Conservation (phyloP, 2,797 vertebrate species). For the Sphenodon punctatus region DNA sequence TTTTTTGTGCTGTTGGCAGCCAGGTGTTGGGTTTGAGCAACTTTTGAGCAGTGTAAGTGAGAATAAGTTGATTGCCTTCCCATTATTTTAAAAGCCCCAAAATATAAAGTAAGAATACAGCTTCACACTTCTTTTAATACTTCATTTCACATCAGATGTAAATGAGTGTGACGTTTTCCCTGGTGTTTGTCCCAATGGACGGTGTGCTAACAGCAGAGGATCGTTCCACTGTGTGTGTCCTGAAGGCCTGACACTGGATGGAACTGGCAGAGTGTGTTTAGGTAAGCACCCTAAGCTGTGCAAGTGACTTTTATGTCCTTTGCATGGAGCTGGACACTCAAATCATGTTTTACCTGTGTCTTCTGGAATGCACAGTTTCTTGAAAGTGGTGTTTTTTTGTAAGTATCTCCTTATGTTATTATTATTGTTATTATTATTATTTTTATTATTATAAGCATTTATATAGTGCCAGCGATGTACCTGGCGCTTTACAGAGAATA, state of each 20-base stretch:
- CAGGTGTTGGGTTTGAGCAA: neutral
- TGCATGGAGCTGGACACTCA: neutral
- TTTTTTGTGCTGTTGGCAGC: too few species aligned
- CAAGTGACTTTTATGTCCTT: neutral
- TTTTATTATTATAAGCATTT: too few species aligned
- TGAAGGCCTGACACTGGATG: slow-evolving; percentile 76
- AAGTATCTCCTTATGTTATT: neutral
- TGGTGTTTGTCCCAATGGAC: slow-evolving; percentile 76
- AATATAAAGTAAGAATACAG: neutral
- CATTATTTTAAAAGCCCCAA: neutral
- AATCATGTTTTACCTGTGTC: neutral
- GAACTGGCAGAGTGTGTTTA: slow-evolving; percentile 76
- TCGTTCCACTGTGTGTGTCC: slow-evolving; percentile 80
- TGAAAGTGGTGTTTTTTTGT: fast-evolving
- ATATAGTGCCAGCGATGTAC: too few species aligned
- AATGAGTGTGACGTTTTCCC: slow-evolving; percentile 82
- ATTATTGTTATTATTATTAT: too few species aligned
- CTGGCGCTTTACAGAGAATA: too few species aligned
- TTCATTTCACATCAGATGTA: slow-evolving; percentile 66
- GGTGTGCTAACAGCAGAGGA: slow-evolving; percentile 77
- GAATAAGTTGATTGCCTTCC: neutral
- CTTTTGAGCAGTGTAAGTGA: neutral
- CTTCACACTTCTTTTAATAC: neutral
- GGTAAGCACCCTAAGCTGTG: slow-evolving; percentile 64
- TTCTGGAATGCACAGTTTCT: neutral